Conservation (phyloP, 2,888 invertebrate genomes). For the Dasypolia templi region DNA sequence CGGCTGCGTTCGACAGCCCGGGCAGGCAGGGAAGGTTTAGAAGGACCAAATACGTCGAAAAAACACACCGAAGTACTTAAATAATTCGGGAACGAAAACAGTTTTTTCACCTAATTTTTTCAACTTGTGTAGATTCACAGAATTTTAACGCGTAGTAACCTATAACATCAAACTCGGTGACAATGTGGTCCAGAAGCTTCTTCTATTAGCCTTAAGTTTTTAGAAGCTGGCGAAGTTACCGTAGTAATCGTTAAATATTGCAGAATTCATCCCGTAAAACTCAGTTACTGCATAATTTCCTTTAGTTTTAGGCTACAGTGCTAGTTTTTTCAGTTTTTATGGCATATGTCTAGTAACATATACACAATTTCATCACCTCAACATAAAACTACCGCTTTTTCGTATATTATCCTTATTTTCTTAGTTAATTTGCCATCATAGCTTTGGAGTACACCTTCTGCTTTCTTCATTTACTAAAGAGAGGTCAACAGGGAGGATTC, state of each 20-base stretch:
- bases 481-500: slow-evolving; percentile 66
- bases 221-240: background rate
- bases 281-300: background rate
- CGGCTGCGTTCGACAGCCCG: slow-evolving; percentile 85
- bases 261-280: background rate
- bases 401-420: background rate
- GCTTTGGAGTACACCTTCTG: slow-evolving; percentile 32
- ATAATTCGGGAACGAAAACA: background rate
- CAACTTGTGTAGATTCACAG: no score
- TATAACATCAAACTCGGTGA: background rate
- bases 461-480: slow-evolving; percentile 54
- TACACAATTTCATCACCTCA: background rate
- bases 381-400: background rate
- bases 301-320: background rate
- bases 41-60: slow-evolving; percentile 17
- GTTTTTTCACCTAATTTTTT: no score
- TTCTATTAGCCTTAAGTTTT: background rate
- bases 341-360: background rate
- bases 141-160: background rate
- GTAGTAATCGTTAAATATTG: background rate
- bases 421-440: background rate
- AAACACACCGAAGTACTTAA: no score
- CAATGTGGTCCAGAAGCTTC: background rate
- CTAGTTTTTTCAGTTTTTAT: background rate
- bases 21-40: slow-evolving; percentile 17